Evolutionary conservation across 2,888 invertebrate species (phyloP).

Genomic region (Helleia helle): DNA sequence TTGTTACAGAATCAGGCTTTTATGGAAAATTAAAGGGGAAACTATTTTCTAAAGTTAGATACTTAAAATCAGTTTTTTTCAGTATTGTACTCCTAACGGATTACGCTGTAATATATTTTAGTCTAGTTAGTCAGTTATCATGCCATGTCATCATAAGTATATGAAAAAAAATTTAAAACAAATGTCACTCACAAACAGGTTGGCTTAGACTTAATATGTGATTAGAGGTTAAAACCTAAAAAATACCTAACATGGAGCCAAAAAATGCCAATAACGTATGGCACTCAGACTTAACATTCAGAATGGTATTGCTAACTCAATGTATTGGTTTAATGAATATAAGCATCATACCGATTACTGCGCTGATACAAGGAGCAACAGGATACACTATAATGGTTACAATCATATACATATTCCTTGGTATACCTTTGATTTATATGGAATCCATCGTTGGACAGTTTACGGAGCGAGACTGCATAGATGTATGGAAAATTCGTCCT

Average conservation of each 20-base stretch:
- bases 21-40: too few species aligned
- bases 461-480: constrained; percentile 47
- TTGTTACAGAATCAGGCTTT: too few species aligned
- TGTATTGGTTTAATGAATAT: constrained; percentile 33
- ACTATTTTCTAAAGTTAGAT: too few species aligned
- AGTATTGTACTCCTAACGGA: too few species aligned
- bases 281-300: constrained; percentile 22
- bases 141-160: too few species aligned
- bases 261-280: constrained; percentile 7
- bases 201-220: not conserved
- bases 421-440: constrained; percentile 55
- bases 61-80: too few species aligned
- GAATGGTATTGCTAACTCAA: constrained; percentile 37
- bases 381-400: constrained; percentile 34
- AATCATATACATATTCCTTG: constrained; percentile 32
- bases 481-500: constrained; percentile 44
- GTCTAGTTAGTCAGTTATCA: too few species aligned
- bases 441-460: constrained; percentile 53
- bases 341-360: constrained; percentile 30
- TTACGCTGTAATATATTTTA: too few species aligned
- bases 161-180: too few species aligned
- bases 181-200: not conserved
- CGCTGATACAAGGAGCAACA: constrained; percentile 32
- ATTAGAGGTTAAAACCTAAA: not conserved
- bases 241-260: not conserved